A percentile compares a stretch with the other conserved stretches of the same genome.
Evolutionary conservation across 2,113 vertebrate species (phyloP).

Genomic region (Stercorarius parasiticus): DNA sequence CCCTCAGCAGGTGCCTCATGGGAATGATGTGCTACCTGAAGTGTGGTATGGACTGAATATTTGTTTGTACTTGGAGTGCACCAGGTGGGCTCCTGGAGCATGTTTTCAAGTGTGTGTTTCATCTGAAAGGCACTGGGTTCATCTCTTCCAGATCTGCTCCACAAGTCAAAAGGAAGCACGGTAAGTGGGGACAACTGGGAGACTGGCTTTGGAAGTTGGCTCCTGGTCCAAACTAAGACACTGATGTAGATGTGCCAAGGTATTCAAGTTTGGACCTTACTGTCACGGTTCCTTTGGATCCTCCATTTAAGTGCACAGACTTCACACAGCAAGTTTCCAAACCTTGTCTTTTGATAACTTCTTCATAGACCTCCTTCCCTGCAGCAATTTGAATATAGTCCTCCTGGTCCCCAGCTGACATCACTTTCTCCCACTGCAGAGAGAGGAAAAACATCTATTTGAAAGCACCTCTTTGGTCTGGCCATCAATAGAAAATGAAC

Average conservation of each 20-base stretch:
- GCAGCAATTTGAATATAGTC: not conserved
- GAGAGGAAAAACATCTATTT: not conserved
- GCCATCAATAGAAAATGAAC: not conserved
- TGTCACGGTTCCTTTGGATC: not conserved
- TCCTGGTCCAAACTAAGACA: not conserved
- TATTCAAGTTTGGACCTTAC: not conserved
- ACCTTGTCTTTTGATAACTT: not conserved
- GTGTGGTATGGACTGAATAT: accelerated
- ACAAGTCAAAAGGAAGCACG: not conserved
- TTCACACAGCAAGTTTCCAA: not conserved
- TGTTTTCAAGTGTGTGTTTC: not conserved
- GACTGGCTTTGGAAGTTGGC: not conserved
- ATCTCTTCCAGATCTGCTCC: not conserved
- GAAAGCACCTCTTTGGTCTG: not conserved
- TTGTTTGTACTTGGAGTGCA: not conserved
- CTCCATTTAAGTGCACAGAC: not conserved
- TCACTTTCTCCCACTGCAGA: not conserved
- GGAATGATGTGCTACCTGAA: not conserved
- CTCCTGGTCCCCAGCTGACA: not conserved
- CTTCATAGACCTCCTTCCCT: not conserved
- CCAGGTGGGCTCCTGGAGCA: not conserved
- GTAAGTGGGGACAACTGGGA: not conserved
- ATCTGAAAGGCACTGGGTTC: not conserved
- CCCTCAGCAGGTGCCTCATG: accelerated
- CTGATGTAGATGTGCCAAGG: not conserved